Evolutionary conservation across 35 echinoderm and acorn worm species (phyloP), one percentile per base, ranked within the genome.

Genomic region (Strongylocentrotus purpuratus): DNA sequence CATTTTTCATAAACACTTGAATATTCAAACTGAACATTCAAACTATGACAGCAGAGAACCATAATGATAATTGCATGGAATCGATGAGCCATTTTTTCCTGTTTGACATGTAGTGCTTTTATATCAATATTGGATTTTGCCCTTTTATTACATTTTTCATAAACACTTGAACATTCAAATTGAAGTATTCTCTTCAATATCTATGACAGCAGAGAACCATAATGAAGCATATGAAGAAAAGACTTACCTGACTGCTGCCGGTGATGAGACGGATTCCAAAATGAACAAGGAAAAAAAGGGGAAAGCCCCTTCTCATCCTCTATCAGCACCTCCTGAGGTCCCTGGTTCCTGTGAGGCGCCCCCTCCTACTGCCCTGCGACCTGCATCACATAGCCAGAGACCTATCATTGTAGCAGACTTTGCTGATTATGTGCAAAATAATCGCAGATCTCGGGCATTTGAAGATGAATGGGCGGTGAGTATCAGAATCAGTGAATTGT

Each of bases 391-490:
- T 46, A 58, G 17, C 46, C 48, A 47, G 9, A 93, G 28, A 32
- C 45, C 91, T 9, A 58, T 93, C 20, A 13, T 46, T 58, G 91
- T 93, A 46, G 45, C 91, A 31, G 91, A 93, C n/a, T 50, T 93
- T 58, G 45, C 91, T 55, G 48, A 13, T 20, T 93, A 93, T n/a
- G 48, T 93, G 28, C 45, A 58, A 46, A 58, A 58, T 13, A 93
- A 93, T 58, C 91, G 91, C 18, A 25, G 47, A 93, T 93, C 91
- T 13, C n/a, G 48, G n/a, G 45, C 31, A 31, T 93, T 93, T 93
- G 91, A 93, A 58, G 91, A 93, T 50, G 91, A 93, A 17, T 93
- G 91, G 91, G 58, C 91, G 91, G 91, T 93, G 46, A 93, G 91
- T 93, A 58, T 18, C 50, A 55, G 15, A 14, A 14, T 55, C 7